These are phyloP conservation scores for Spinus olivaceus DNA, from an alignment of 2,797 vertebrate genomes.

Conservation along the genomic window DNA sequence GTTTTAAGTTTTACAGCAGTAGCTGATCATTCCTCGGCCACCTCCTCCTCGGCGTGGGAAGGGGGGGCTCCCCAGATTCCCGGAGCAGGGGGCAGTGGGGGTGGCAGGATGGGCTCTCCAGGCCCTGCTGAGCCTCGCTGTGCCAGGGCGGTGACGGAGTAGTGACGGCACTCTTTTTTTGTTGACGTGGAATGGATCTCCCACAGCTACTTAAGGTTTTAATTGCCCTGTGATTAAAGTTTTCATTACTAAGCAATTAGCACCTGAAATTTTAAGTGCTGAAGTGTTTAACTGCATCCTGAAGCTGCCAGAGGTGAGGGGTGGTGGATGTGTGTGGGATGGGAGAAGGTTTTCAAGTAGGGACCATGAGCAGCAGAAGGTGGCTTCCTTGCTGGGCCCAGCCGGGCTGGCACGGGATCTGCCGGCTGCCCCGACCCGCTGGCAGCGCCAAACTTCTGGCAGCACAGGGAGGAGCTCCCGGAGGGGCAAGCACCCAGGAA, in stretches of 20 bases:
- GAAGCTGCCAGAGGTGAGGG: conserved; percentile 52
- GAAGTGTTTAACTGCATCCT: conserved; percentile 63
- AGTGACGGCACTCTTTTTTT: neutral
- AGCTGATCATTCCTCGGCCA: conserved; percentile 35
- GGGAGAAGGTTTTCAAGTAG: neutral
- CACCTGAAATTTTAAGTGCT: conserved; percentile 67
- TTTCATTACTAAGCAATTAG: conserved; percentile 72
- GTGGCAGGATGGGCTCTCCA: neutral
- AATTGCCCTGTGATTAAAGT: conserved; percentile 69
- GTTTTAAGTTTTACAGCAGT: conserved; percentile 33
- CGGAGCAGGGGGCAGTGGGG: neutral
- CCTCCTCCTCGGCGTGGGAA: neutral
- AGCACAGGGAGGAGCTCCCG: neutral
- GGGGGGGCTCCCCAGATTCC: neutral
- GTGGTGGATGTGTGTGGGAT: conserved; percentile 41
- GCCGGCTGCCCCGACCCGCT: rapidly evolving
- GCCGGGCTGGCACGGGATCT: neutral
- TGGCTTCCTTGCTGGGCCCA: neutral
- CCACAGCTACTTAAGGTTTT: conserved; percentile 66
- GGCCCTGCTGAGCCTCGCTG: rapidly evolving
- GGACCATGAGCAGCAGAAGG: neutral
- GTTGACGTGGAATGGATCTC: conserved; percentile 64
- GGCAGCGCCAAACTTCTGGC: neutral
- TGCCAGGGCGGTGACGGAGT: neutral
- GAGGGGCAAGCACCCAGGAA: neutral